Percentiles rank a stretch among this genome's conserved stretches.
phyloP scores from a whole-genome alignment of 2,113 vertebrate genomes.

The Leucopsar rothschildi region DNA sequence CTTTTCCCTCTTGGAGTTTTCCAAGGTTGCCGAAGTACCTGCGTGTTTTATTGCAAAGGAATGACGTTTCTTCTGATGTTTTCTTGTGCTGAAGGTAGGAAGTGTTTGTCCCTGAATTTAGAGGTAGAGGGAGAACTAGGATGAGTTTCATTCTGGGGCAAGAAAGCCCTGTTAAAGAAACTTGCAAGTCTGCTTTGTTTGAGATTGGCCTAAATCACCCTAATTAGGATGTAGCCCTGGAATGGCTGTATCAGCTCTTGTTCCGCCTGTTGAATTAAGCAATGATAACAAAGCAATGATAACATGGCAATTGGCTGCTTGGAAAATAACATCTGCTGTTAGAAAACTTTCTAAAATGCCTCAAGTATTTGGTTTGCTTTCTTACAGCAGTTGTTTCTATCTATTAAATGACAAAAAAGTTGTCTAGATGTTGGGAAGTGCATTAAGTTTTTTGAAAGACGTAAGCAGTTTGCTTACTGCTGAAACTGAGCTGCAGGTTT shows the following conservation, averaged over 20 bases:
- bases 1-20: slow-evolving; percentile 2
- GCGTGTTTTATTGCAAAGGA: slow-evolving; percentile 49
- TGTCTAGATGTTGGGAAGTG: not conserved
- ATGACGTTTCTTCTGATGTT: not conserved
- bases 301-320: not conserved
- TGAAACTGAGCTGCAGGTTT: not conserved
- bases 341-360: not conserved
- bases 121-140: not conserved
- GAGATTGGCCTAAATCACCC: not conserved
- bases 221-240: not conserved
- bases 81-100: slow-evolving; percentile 38
- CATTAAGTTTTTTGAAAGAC: not conserved
- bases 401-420: not conserved
- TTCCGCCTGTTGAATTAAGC: not conserved
- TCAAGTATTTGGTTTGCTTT: not conserved
- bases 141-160: not conserved
- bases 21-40: slow-evolving; percentile 36
- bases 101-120: not conserved
- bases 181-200: not conserved
- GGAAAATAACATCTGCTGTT: not conserved
- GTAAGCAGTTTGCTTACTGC: not conserved
- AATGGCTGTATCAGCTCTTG: not conserved
- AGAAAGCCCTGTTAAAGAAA: not conserved
- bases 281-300: not conserved
- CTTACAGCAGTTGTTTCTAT: not conserved